phyloP scores from a whole-genome alignment of 2,888 invertebrate genomes.

The Cerceris rybyensis region DNA sequence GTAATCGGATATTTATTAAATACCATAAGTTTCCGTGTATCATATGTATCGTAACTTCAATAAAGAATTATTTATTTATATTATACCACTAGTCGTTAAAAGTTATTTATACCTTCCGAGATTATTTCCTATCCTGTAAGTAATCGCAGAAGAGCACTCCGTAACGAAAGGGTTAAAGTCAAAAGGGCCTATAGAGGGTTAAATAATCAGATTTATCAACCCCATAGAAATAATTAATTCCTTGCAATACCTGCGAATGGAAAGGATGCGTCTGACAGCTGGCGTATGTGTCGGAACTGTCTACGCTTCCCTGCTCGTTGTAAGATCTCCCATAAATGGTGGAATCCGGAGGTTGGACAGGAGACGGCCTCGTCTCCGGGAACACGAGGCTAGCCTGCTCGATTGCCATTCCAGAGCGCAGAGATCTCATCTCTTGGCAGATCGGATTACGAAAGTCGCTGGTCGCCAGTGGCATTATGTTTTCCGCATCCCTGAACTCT shows the following conservation, averaged over 20 bases:
- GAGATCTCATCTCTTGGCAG: slow-evolving; percentile 90
- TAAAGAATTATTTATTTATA: no score
- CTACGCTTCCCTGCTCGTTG: slow-evolving; percentile 83
- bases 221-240: slow-evolving; percentile 12
- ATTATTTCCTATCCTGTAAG: no score
- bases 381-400: slow-evolving; percentile 25
- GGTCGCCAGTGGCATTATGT: slow-evolving; percentile 92
- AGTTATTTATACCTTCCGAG: no score
- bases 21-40: no score
- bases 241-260: slow-evolving; percentile 86
- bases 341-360: slow-evolving; percentile 57
- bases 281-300: slow-evolving; percentile 96
- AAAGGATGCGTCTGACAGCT: slow-evolving; percentile 98
- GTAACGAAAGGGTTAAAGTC: no score
- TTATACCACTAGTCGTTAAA: no score
- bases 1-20: no score
- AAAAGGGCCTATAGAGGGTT: not conserved
- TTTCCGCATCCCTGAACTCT: slow-evolving; percentile 95
- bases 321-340: slow-evolving; percentile 73
- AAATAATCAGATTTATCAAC: not conserved
- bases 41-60: no score
- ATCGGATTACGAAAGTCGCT: slow-evolving; percentile 93
- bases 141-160: no score
- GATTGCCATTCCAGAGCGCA: slow-evolving; percentile 71
- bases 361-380: slow-evolving; percentile 52